Evolutionary conservation across 2,888 invertebrate genomes (phyloP), one percentile per base, ranked within the genome.

Genomic region (Callimorpha dominula): DNA sequence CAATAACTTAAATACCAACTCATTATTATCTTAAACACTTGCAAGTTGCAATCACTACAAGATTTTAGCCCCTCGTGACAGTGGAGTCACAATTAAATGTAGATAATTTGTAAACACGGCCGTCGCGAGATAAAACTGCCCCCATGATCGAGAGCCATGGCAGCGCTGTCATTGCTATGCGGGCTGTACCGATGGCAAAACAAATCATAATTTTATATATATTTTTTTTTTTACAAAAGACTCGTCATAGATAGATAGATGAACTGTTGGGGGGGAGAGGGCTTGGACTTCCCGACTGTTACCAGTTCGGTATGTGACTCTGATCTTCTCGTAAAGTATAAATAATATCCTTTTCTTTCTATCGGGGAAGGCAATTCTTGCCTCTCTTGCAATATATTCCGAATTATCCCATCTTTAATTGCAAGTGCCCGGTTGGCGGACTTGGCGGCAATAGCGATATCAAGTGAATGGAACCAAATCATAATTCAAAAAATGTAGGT

Each of bases 41-140:
- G 3, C 11, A 54, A 54, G n/a, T 57, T 12, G 6, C 17, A 66
- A 66, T 66, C 17, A 50, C 15, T 15, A 68, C 46, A 43, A 68
- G 54, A 57, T 15, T 31, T 31, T 20, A 31, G 60, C 4, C 40
- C 40, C 62, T 40, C 20, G 50, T n/a, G 54, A 8, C 54, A 43
- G 54, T 9, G 64, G 63, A 60, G 65, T 57, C 40, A 66, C 81
- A 85, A 83, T 85, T 80, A 78, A 84, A 84, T 81, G 81, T 81
- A 83, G 82, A 84, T 82, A 82, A 83, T 78, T 78, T 80, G 86
- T 83, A 81, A 82, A 83, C 83, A 82, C 75, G 70, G 75, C 40
- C 73, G 65, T 49, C 42, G 57, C 67, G 80, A 86, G 85, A 85
- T 85, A 85, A 85, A 84, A 79, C 74, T 77, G 80, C 86, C 84